Evolutionary conservation across 2,888 invertebrate species (phyloP).

Genomic region (Perdita meconis): DNA sequence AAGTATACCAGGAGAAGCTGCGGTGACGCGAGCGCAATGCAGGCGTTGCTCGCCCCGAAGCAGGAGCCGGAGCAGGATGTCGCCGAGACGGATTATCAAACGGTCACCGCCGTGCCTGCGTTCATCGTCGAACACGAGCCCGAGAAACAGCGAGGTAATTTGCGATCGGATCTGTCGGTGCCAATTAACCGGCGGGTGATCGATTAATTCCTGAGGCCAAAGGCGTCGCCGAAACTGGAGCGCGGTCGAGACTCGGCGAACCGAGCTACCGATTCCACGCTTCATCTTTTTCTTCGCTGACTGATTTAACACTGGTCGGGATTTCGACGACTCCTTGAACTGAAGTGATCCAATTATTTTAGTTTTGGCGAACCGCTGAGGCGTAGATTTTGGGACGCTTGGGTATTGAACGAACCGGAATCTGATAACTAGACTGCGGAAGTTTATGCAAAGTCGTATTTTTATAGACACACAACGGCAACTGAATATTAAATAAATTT

Average conservation of each 20-base stretch:
- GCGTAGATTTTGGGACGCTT: no score
- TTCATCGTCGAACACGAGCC: conserved; percentile 90
- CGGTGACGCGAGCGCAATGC: conserved; percentile 78
- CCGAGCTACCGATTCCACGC: neutral
- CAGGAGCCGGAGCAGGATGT: conserved; percentile 68
- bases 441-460: no score
- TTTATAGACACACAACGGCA: no score
- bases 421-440: no score
- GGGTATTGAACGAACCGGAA: no score
- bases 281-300: no score
- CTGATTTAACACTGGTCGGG: no score
- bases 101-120: conserved; percentile 91
- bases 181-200: conserved; percentile 24
- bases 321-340: no score
- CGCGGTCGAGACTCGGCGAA: neutral
- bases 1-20: conserved; percentile 79
- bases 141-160: conserved; percentile 86
- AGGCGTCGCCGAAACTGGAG: neutral
- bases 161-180: conserved; percentile 10
- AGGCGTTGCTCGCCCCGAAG: conserved; percentile 67
- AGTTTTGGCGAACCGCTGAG: no score
- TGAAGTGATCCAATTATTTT: no score
- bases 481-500: no score
- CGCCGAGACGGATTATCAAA: conserved; percentile 87
- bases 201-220: conserved; percentile 16